Evolutionary conservation across 2,113 vertebrate species (phyloP).

Genomic region (Galeopterus variegatus): DNA sequence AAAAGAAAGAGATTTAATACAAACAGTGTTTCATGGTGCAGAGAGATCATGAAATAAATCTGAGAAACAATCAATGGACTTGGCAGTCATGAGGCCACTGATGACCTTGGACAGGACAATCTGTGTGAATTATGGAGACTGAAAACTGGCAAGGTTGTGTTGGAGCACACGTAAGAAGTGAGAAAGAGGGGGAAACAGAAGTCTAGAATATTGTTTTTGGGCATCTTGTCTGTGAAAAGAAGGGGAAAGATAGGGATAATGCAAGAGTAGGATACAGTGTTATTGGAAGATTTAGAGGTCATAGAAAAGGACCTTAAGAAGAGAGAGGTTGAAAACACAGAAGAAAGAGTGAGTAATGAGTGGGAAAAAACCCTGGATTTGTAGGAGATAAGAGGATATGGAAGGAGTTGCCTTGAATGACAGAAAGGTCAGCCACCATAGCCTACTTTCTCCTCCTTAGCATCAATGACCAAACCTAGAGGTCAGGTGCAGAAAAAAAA

Average conservation of each 20-base stretch:
- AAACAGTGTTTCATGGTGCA: not conserved
- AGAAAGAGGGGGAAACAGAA: not conserved
- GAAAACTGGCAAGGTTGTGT: not conserved
- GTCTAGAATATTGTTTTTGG: not conserved
- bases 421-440: not conserved
- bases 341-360: not conserved
- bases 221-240: not conserved
- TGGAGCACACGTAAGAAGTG: not conserved
- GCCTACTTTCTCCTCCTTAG: not conserved
- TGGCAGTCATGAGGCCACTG: not conserved
- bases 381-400: not conserved
- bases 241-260: not conserved
- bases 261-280: not conserved
- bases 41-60: not conserved
- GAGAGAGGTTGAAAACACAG: not conserved
- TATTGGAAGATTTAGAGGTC: not conserved
- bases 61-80: constrained; percentile 1
- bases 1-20: not conserved
- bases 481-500: constrained; percentile 16
- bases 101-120: not conserved
- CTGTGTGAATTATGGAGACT: not conserved
- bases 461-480: constrained; percentile 54
- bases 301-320: not conserved
- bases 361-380: not conserved
- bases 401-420: not conserved